Evolutionary conservation across 1,140 invertebrate species (phyloP).

Genomic region (Palaemon carinicauda): DNA sequence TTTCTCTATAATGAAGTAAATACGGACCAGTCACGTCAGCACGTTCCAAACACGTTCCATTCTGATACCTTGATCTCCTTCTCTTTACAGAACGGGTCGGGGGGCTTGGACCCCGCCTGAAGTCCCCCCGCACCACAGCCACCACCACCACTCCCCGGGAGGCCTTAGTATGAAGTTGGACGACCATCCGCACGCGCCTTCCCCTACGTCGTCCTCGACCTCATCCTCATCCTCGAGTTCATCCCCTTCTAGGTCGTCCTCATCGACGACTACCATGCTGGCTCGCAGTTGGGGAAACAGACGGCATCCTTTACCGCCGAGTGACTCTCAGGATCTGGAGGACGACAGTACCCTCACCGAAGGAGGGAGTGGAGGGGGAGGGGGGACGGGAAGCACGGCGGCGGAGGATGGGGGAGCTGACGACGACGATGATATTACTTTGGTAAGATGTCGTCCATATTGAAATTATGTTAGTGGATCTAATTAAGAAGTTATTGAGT

Average conservation of each 20-base stretch:
- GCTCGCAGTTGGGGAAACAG: not conserved
- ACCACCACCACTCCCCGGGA: not conserved
- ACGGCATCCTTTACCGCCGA: not conserved
- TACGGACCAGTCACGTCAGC: too few species aligned
- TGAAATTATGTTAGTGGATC: too few species aligned
- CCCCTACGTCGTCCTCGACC: not conserved
- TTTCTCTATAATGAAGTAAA: too few species aligned
- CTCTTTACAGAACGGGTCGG: not conserved
- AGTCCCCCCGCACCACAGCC: not conserved
- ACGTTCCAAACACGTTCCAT: too few species aligned
- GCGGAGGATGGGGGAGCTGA: not conserved
- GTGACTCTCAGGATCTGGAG: slow-evolving; percentile 16
- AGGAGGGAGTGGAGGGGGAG: not conserved
- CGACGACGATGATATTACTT: not conserved
- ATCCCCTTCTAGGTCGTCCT: not conserved
- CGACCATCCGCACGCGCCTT: not conserved
- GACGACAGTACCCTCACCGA: slow-evolving; percentile 3
- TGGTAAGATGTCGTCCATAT: not conserved
- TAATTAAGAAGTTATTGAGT: too few species aligned
- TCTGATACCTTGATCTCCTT: not conserved
- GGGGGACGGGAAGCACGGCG: not conserved
- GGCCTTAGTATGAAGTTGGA: slow-evolving; percentile 2
- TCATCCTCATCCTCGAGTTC: slow-evolving; percentile 10
- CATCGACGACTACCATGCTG: not conserved
- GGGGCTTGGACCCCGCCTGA: not conserved